Conservation (phyloP, 2,113 vertebrate species). For the Xerus inauris region DNA sequence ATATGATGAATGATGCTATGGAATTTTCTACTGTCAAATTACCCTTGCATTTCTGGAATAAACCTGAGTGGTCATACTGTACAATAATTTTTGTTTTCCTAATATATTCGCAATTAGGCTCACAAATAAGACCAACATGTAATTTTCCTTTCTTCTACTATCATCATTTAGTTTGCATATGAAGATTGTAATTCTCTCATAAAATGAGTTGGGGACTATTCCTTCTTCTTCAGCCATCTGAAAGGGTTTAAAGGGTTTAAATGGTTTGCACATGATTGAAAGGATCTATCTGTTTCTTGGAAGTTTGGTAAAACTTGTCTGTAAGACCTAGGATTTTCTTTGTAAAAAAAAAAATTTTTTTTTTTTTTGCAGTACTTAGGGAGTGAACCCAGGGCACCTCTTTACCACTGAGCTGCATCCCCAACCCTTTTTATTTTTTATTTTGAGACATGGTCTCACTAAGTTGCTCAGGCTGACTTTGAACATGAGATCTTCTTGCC, state of each 20-base stretch:
- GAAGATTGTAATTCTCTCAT: not conserved
- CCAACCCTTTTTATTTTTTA: not conserved
- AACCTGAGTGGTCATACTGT: not conserved
- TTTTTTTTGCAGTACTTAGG: not conserved
- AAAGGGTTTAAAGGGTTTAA: not conserved
- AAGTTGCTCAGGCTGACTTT: not conserved
- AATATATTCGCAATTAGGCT: not conserved
- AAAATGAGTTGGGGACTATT: not conserved
- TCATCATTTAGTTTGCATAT: not conserved
- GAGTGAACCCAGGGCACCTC: too few relatives aligned
- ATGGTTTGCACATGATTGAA: not conserved
- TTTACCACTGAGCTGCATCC: too few relatives aligned
- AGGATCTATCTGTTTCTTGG: not conserved
- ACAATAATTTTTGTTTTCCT: not conserved
- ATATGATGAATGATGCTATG: not conserved
- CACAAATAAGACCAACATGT: not conserved
- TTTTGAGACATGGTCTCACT: not conserved
- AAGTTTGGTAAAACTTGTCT: not conserved
- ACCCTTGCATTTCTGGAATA: not conserved
- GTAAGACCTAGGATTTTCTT: not conserved
- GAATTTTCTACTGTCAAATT: constrained; percentile 22
- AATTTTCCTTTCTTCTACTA: not conserved
- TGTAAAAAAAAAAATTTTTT: not conserved
- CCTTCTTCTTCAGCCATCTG: not conserved
- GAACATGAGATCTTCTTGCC: not conserved